phyloP scores from a whole-genome alignment of 2,888 invertebrate species.

The Bimastos eiseni region DNA sequence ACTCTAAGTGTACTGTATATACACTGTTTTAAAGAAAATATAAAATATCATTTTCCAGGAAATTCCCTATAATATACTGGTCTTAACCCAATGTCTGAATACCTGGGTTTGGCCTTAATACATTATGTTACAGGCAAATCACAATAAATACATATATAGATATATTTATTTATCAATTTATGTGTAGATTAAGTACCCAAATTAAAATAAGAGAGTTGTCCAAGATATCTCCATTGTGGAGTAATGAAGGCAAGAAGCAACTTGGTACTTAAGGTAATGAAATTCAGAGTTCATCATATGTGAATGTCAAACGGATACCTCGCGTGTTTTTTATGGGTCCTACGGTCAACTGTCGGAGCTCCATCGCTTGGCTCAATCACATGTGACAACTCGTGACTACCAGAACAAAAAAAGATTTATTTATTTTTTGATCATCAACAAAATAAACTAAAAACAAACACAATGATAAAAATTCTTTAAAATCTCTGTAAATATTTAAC shows the following conservation, averaged over 20 bases:
- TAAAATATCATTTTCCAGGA: too few relatives aligned
- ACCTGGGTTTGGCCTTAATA: too few relatives aligned
- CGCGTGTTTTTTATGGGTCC: constrained; percentile 4
- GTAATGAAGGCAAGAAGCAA: background rate
- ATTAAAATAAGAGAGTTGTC: background rate
- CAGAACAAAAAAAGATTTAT: background rate
- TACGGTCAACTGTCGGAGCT: constrained; percentile 4
- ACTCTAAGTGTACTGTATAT: too few relatives aligned
- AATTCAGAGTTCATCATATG: background rate
- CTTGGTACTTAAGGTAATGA: background rate
- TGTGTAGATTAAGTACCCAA: too few relatives aligned
- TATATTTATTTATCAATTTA: too few relatives aligned
- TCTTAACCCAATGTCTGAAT: too few relatives aligned
- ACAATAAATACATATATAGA: too few relatives aligned
- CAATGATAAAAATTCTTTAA: background rate
- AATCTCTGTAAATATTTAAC: background rate
- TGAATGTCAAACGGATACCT: constrained; percentile 4
- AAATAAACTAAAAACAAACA: background rate
- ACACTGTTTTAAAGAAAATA: too few relatives aligned
- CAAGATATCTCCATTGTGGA: too few relatives aligned
- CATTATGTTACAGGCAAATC: too few relatives aligned
- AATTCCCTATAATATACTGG: too few relatives aligned
- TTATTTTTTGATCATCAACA: background rate
- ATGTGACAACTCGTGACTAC: constrained; percentile 44
- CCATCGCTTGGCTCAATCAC: constrained; percentile 42